Evolutionary conservation across 2,888 invertebrate species (phyloP).

Genomic region (Heliconius erato): DNA sequence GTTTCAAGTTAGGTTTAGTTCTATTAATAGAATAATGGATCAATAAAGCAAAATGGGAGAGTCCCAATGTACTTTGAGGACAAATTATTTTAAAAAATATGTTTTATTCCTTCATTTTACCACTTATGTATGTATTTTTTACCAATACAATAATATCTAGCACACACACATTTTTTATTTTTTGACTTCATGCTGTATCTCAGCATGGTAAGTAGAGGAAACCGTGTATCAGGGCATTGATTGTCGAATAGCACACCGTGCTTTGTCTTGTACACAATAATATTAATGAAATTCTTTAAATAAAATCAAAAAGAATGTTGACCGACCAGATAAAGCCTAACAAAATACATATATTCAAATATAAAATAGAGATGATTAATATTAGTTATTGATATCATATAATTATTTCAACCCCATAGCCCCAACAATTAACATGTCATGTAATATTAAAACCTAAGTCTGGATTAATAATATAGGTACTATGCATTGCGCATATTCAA

Average conservation of each 20-base stretch:
- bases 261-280: neutral
- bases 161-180: no score
- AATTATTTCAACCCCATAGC: no score
- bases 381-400: no score
- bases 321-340: neutral
- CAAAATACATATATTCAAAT: neutral
- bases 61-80: neutral
- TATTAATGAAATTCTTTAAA: neutral
- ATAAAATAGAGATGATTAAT: neutral
- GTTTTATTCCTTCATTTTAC: no score
- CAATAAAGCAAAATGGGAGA: neutral
- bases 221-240: no score
- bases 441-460: neutral
- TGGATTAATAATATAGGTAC: neutral
- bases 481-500: no score
- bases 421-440: neutral
- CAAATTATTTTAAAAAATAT: neutral
- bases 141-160: no score
- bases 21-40: neutral
- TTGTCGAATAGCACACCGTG: no score
- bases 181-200: no score
- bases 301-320: neutral
- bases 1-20: neutral
- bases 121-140: no score
- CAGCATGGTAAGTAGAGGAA: no score